Evolutionary conservation across 2,888 invertebrate species (phyloP), one percentile per base, ranked within the genome.

Genomic region (Leucophora obtusa): DNA sequence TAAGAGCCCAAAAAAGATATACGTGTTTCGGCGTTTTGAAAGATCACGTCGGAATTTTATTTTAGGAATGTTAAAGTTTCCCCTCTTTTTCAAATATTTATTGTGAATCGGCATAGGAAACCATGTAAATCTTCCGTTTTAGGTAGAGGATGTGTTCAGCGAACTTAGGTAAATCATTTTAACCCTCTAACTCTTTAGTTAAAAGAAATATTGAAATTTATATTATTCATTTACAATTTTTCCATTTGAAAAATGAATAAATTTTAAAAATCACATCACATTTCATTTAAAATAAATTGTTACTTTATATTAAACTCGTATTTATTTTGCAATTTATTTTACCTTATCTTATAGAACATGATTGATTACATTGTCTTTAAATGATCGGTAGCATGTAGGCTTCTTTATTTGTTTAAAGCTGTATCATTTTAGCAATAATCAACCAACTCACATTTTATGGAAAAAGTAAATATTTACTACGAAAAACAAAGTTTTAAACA

Each of bases 321-420:
- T 63, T 75, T 63, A 68, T 68, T 68, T 68, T 47, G 62, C 53
- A 68, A 76, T 76, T 80, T 80, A 76, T 76, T 76, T 69, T 58
- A 60, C 14, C 62, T 69, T 62, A 68, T 50, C 43, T 53, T 11
- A 54, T 53, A 60, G 60, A 51, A 68, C 50, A 56, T 81, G 81
- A 81, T 81, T 81, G 72, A 81, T 81, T 81, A 81, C 58, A 62
- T 74, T 77, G 69, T 58, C 66, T 70, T 56, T 77, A 77, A 73
- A 77, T 77, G 73, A 66, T 77, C 62, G 18, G 38, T 66, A 66
- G 73, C 81, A 77, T 74, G 81, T 81, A 73, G 81, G 81, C 77
- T 81, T 73, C 50, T 65, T 73, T 33, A 28, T 43, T 33, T 28
- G 51, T 28, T 35, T 56, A 11, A 43, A 28, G 43, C 0, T 62